phyloP scores from a whole-genome alignment of 2,888 invertebrate genomes.

The Baccha elongata region DNA sequence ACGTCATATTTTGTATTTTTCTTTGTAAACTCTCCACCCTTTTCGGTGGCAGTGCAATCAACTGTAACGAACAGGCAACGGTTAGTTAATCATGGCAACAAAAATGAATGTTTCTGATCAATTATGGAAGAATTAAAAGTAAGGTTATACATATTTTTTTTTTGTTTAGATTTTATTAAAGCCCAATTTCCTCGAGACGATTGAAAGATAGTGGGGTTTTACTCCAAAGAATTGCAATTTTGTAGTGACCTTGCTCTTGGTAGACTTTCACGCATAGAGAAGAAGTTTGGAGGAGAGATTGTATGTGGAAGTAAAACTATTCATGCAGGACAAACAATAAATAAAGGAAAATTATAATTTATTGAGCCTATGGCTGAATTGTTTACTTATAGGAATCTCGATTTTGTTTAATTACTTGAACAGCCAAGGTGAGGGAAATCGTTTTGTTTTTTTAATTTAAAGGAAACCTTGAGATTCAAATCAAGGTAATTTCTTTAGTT shows the following conservation, averaged over 20 bases:
- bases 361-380: constrained; percentile 18
- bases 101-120: constrained; percentile 55
- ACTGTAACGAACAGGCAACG: constrained; percentile 65
- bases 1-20: constrained; percentile 40
- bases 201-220: constrained; percentile 60
- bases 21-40: constrained; percentile 14
- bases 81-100: constrained; percentile 64
- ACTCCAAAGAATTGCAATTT: constrained; percentile 46
- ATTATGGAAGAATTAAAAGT: constrained; percentile 59
- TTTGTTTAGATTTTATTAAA: constrained; percentile 49
- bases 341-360: neutral
- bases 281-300: constrained; percentile 47
- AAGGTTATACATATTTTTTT: constrained; percentile 38
- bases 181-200: constrained; percentile 57
- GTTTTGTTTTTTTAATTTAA: constrained; percentile 9
- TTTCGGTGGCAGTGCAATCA: constrained; percentile 60
- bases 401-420: constrained; percentile 33
- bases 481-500: constrained; percentile 2
- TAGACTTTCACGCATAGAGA: constrained; percentile 18
- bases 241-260: constrained; percentile 57
- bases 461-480: constrained; percentile 31
- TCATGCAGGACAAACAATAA: constrained; percentile 68
- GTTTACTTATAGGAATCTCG: constrained; percentile 34
- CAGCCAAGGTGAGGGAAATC: constrained; percentile 60
- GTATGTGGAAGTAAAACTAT: constrained; percentile 67